Conservation (phyloP, 30 jellyfish, hydroid and myxozoan species). For the Aurelia sp. region DNA sequence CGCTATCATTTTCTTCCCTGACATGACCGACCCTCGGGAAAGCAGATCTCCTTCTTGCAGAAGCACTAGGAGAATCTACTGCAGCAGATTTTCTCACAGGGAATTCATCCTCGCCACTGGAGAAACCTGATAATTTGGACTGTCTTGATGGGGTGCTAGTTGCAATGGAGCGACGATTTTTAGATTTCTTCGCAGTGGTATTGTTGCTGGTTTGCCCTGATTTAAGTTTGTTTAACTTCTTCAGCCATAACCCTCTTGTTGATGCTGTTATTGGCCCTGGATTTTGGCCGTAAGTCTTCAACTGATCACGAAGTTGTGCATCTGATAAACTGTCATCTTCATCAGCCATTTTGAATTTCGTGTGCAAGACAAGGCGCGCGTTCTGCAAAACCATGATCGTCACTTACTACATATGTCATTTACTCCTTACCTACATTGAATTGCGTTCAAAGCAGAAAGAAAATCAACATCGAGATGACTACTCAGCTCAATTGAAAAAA, state of each 20-base stretch:
- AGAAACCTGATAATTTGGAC: conserved; percentile 77
- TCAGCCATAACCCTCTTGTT: conserved; percentile 68
- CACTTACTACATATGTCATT: too few relatives aligned
- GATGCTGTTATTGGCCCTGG: conserved; percentile 88
- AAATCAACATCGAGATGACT: too few relatives aligned
- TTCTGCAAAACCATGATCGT: too few relatives aligned
- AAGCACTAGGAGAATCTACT: conserved; percentile 27
- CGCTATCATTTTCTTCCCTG: conserved; percentile 11
- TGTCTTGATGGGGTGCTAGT: conserved; percentile 63
- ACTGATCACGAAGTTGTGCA: conserved; percentile 85
- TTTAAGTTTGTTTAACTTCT: conserved; percentile 54
- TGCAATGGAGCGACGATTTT: conserved; percentile 60
- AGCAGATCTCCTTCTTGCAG: conserved; percentile 53
- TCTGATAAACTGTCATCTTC: conserved; percentile 63
- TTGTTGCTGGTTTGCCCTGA: conserved; percentile 20
- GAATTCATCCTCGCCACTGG: conserved; percentile 88
- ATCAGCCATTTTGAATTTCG: conserved; percentile 90
- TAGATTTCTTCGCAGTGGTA: conserved; percentile 19
- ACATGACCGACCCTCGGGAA: conserved; percentile 27
- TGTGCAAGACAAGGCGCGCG: conserved; percentile 49
- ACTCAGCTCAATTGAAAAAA: too few relatives aligned
- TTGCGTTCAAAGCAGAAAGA: too few relatives aligned
- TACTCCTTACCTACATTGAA: too few relatives aligned
- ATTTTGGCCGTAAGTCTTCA: conserved; percentile 61
- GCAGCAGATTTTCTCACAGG: conserved; percentile 2